Evolutionary conservation across 1,140 invertebrate genomes (phyloP).

Genomic region (Lordiphosa mommai): DNA sequence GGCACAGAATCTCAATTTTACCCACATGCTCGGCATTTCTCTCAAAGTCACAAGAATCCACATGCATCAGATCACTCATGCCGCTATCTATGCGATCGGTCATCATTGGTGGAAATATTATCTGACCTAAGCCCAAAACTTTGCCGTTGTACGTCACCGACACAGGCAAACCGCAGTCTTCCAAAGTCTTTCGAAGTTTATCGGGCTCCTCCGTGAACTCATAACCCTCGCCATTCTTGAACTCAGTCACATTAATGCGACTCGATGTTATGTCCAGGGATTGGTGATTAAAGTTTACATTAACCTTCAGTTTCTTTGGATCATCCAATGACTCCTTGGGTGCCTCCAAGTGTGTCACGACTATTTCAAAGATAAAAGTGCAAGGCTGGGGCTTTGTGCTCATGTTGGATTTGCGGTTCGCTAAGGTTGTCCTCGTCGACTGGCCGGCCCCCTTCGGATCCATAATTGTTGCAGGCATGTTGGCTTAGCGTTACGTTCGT

Average conservation of each 20-base stretch:
- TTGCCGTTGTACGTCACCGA: conserved; percentile 6
- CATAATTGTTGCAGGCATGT: neutral
- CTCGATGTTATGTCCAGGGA: conserved; percentile 15
- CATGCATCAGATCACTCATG: conserved; percentile 37
- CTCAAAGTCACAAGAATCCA: conserved; percentile 5
- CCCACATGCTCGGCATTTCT: conserved; percentile 7
- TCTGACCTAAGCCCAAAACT: conserved; percentile 9
- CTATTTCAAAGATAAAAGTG: conserved; percentile 42
- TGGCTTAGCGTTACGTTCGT: no score
- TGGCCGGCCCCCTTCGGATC: no score
- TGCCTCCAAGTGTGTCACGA: conserved; percentile 23
- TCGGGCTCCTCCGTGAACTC: conserved; percentile 8
- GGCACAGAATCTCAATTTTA: conserved; percentile 30
- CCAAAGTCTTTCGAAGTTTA: conserved; percentile 8
- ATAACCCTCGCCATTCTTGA: neutral
- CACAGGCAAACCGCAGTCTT: conserved; percentile 27
- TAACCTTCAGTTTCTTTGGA: neutral
- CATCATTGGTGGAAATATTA: conserved; percentile 23
- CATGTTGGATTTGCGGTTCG: neutral
- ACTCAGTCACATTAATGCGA: conserved; percentile 44
- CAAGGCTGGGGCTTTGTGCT: neutral
- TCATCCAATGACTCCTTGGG: neutral
- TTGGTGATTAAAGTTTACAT: conserved; percentile 17
- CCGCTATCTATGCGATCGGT: conserved; percentile 7
- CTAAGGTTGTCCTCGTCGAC: neutral